phyloP scores from a whole-genome alignment of 2,888 invertebrate genomes.

The Charanyca ferruginea region DNA sequence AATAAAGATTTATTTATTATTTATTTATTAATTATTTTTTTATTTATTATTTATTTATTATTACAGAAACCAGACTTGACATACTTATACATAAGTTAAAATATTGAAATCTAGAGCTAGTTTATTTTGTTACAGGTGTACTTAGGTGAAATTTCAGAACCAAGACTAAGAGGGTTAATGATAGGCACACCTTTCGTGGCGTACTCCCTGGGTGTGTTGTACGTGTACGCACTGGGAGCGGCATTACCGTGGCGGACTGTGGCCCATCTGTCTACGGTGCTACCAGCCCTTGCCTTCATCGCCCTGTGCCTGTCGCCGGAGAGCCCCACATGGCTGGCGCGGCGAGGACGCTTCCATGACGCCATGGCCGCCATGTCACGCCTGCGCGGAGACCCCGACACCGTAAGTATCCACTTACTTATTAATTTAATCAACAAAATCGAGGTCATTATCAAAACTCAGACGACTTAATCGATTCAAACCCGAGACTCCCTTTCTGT shows the following conservation, averaged over 20 bases:
- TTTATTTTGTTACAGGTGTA: conserved; percentile 91
- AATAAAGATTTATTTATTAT: too few relatives aligned
- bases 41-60: too few relatives aligned
- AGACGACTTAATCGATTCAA: conserved; percentile 32
- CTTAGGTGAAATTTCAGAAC: conserved; percentile 94
- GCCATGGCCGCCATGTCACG: conserved; percentile 91
- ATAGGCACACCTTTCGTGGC: conserved; percentile 94
- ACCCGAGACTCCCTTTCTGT: conserved; percentile 7
- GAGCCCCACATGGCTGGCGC: conserved; percentile 94
- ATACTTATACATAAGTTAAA: not conserved
- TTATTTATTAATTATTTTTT: too few relatives aligned
- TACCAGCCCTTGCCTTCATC: conserved; percentile 92
- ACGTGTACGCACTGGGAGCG: conserved; percentile 94
- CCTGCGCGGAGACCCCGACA: conserved; percentile 91
- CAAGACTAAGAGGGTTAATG: conserved; percentile 92
- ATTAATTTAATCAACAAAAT: conserved; percentile 20
- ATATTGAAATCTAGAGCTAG: not conserved
- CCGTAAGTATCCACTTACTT: conserved; percentile 81
- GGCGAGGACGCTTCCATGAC: conserved; percentile 90
- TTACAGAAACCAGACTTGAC: too few relatives aligned
- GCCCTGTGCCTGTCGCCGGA: conserved; percentile 93
- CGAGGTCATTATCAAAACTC: conserved; percentile 25
- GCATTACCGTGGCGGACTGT: conserved; percentile 93
- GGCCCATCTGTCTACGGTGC: conserved; percentile 92
- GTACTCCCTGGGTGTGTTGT: conserved; percentile 94